Evolutionary conservation across 1,140 invertebrate genomes (phyloP), one percentile per base, ranked within the genome.

Genomic region (Subanguina moxae): DNA sequence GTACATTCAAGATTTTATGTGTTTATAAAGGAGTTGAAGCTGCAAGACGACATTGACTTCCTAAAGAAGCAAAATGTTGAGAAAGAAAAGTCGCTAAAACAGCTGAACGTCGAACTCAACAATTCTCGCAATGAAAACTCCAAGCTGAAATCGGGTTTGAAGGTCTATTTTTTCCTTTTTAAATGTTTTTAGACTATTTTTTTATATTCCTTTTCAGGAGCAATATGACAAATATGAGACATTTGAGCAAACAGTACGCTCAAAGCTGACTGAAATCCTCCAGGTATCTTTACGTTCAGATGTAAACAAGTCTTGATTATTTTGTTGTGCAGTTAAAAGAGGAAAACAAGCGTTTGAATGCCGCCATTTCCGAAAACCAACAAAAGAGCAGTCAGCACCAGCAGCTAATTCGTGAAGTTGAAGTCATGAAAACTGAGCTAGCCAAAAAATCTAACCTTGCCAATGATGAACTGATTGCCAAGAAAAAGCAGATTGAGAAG

Each of bases 211-310:
- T n/a, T n/a, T 52, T 52, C n/a, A 52, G 48, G 48, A 52, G n/a
- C 48, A 52, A 15, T 52, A 52, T 25, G 48, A 52, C 48, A 52
- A 52, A 15, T 52, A 52, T 52, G 48, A 52, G 23, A 52, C 48
- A 21, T 52, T 52, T 25, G 48, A 52, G 17, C n/a, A 25, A 19
- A 52, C 48, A 7, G 48, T 52, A 5, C 48, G 48, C n/a, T 52
- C 48, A 3, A 52, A 52, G 48, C 48, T 52, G 3, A 21, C 48
- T 19, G 48, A 52, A 52, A 52, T 52, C 23, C 3, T 52, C 3
- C 48, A 52, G 23, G 48, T 52, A 52, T 52, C 3, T 52, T 52
- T 52, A 7, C 23, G 8, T 15, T 19, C 23, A 15, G 3, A 21
- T 52, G n/a, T 52, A 3, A 21, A 52, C 8, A 3, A 25, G 15